Percentiles rank a stretch among this genome's conserved stretches.
phyloP scores from a whole-genome alignment of 2,797 vertebrate genomes.

The Sebastes ruberrimus region DNA sequence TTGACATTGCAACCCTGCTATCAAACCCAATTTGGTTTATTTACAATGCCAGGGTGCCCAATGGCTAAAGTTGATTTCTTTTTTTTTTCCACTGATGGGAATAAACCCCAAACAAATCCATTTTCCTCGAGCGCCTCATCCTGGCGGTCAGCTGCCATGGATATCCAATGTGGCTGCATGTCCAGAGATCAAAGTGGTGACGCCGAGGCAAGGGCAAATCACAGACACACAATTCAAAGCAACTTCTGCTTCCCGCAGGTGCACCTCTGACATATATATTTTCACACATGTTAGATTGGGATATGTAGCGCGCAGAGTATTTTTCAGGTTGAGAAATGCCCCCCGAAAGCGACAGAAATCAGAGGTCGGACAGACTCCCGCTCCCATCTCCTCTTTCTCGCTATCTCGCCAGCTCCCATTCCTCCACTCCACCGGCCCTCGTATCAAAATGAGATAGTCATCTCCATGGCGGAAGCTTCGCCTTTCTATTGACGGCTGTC shows the following conservation, averaged over 20 bases:
- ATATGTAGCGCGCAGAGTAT: background rate
- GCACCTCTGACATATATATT: conserved; percentile 14
- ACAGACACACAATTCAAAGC: conserved; percentile 59
- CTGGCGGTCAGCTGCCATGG: conserved; percentile 56
- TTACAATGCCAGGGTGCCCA: conserved; percentile 50
- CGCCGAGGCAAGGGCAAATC: conserved; percentile 54
- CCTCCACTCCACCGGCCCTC: conserved; percentile 18
- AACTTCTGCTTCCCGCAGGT: conserved; percentile 28
- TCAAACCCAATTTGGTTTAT: conserved; percentile 69
- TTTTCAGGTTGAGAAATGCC: conserved; percentile 40
- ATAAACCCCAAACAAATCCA: conserved; percentile 68
- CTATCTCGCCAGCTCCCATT: conserved; percentile 29
- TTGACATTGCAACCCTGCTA: conserved; percentile 47
- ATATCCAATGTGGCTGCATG: conserved; percentile 54
- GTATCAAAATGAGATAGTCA: conserved; percentile 68
- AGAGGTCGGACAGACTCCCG: conserved; percentile 22
- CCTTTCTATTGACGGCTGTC: conserved; percentile 68
- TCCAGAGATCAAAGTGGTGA: conserved; percentile 61
- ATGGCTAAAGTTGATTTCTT: conserved; percentile 32
- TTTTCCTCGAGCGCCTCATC: conserved; percentile 57
- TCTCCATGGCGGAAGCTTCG: conserved; percentile 67
- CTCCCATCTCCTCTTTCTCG: conserved; percentile 16
- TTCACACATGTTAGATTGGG: conserved; percentile 19
- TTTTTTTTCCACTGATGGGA: conserved; percentile 35
- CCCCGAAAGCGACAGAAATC: conserved; percentile 41